These are phyloP conservation scores for Kryptolebias ocellatus DNA, from an alignment of 2,797 vertebrate species.

Conservation along the genomic window DNA sequence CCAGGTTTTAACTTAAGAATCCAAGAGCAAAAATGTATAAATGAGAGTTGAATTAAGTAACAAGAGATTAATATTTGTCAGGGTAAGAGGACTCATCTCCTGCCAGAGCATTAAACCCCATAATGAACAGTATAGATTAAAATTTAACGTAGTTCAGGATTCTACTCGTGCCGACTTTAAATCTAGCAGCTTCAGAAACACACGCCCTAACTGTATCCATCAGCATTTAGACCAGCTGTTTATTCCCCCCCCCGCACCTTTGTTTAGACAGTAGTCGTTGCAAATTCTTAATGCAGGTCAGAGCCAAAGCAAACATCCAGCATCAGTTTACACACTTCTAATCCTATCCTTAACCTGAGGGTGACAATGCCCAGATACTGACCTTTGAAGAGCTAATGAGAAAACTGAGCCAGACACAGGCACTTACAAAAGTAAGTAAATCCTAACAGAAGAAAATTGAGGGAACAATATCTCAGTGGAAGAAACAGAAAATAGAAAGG, in stretches of 20 bases:
- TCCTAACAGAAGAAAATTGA: no score
- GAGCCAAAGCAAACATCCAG: slow-evolving; percentile 61
- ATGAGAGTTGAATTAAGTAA: background rate
- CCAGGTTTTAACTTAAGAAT: background rate
- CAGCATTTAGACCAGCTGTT: slow-evolving; percentile 15
- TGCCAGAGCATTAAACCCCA: background rate
- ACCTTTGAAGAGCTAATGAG: slow-evolving; percentile 51
- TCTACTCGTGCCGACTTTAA: background rate
- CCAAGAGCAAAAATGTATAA: background rate
- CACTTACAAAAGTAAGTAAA: no score
- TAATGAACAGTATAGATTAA: background rate
- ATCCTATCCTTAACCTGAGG: slow-evolving; percentile 64
- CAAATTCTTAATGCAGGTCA: slow-evolving; percentile 57
- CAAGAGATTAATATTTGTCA: background rate
- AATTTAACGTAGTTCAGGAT: background rate
- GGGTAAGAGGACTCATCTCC: background rate
- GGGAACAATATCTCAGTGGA: no score
- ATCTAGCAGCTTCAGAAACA: background rate
- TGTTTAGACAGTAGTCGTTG: slow-evolving; percentile 57
- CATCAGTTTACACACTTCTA: slow-evolving; percentile 62
- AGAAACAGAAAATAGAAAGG: no score
- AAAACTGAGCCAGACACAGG: slow-evolving; percentile 22
- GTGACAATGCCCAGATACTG: slow-evolving; percentile 31
- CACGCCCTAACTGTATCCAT: background rate
- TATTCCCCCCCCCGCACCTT: slow-evolving; percentile 10